Conservation (phyloP, 1,140 invertebrate species). For the Pseudobourletiella spinata region DNA sequence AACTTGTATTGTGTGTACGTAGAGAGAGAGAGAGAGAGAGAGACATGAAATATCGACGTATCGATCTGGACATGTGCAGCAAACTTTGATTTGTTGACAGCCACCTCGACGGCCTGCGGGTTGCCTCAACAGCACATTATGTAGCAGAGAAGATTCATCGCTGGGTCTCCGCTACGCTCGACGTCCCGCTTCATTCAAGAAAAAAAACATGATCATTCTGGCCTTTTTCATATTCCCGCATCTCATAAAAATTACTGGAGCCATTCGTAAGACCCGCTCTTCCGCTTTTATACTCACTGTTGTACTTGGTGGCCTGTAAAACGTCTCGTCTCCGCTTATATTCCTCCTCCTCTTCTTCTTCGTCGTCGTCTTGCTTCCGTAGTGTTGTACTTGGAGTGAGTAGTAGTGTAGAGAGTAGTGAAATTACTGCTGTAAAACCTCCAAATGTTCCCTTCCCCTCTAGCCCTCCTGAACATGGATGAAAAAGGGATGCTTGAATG, state of each 20-base stretch:
- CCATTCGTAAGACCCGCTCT: not conserved
- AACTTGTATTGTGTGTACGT: no score
- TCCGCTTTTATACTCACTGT: not conserved
- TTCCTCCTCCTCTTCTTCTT: no score
- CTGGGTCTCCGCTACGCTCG: not conserved
- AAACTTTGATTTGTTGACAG: constrained; percentile 9
- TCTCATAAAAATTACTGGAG: no score
- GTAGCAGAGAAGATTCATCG: not conserved
- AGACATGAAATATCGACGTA: constrained; percentile 8
- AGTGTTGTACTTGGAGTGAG: no score
- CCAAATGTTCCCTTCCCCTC: no score
- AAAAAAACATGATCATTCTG: not conserved
- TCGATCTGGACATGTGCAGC: constrained; percentile 13
- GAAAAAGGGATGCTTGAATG: not conserved
- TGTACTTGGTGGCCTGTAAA: not conserved
- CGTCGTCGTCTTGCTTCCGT: no score
- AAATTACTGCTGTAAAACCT: no score
- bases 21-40: no score
- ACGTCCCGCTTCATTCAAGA: not conserved
- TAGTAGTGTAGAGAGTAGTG: no score
- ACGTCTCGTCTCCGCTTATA: no score
- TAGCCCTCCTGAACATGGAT: no score
- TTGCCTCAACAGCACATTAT: not conserved
- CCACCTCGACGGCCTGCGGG: not conserved
- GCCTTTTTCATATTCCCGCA: not conserved